phyloP scores from a whole-genome alignment of 2,113 vertebrate genomes.

The Anhinga anhinga region DNA sequence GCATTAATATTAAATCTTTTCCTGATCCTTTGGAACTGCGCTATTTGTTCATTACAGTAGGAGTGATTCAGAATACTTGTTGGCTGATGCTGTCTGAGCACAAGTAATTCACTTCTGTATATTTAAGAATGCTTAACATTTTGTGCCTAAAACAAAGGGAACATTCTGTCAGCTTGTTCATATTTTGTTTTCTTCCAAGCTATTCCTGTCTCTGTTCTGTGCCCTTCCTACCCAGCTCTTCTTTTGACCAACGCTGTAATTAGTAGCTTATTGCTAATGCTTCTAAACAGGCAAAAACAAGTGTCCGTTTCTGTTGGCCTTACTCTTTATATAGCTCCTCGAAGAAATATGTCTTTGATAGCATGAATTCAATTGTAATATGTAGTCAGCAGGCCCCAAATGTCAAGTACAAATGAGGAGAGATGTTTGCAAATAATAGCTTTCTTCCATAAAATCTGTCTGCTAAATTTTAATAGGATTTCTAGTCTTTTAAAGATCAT shows the following conservation, averaged over 20 bases:
- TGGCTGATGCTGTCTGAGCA: background rate
- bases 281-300: background rate
- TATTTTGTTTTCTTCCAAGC: slow-evolving; percentile 14
- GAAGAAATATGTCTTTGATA: background rate
- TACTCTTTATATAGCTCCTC: background rate
- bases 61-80: slow-evolving; percentile 21
- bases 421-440: background rate
- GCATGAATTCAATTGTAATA: background rate
- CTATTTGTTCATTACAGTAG: background rate
- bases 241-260: background rate
- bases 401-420: background rate
- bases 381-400: background rate
- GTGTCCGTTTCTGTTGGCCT: background rate
- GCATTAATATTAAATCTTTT: background rate
- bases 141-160: slow-evolving; percentile 48
- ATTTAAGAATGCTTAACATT: slow-evolving; percentile 5
- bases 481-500: background rate
- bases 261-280: background rate
- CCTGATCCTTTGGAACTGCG: background rate
- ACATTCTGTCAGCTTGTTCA: slow-evolving; percentile 36
- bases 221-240: background rate
- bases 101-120: slow-evolving; percentile 1
- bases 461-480: background rate
- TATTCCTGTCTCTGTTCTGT: background rate
- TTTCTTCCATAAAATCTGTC: background rate